These are phyloP conservation scores for Pyrrhura leucotis DNA, from an alignment of 2,797 vertebrate species.

Conservation along the genomic window DNA sequence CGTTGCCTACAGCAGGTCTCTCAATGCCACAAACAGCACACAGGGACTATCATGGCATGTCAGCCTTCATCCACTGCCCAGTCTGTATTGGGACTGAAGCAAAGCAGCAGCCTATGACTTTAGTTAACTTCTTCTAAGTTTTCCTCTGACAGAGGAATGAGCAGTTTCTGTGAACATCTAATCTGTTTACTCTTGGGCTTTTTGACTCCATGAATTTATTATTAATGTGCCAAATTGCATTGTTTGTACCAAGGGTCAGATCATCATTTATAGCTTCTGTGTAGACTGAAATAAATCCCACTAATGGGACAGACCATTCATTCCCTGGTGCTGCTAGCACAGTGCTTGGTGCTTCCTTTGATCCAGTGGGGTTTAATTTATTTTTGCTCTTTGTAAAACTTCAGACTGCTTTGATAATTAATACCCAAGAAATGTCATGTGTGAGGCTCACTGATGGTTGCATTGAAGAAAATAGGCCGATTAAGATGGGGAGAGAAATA, in stretches of 20 bases:
- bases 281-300: slow-evolving; percentile 55
- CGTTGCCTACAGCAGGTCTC: not conserved
- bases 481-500: slow-evolving; percentile 27
- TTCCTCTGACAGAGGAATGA: not conserved
- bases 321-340: slow-evolving; percentile 13
- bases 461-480: slow-evolving; percentile 47
- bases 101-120: not conserved
- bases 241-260: slow-evolving; percentile 20
- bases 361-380: slow-evolving; percentile 70
- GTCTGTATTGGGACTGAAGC: not conserved
- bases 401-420: slow-evolving; percentile 64
- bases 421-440: slow-evolving; percentile 52
- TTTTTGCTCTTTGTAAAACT: slow-evolving; percentile 62
- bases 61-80: not conserved
- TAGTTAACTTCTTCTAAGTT: not conserved
- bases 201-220: slow-evolving; percentile 44
- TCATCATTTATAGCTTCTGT: slow-evolving; percentile 36
- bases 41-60: not conserved
- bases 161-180: slow-evolving; percentile 6
- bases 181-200: slow-evolving; percentile 8
- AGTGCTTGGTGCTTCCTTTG: slow-evolving; percentile 47
- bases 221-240: slow-evolving; percentile 37
- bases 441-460: slow-evolving; percentile 38
- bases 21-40: not conserved
- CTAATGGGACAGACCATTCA: not conserved